These are phyloP conservation scores for Gymnorhina tibicen DNA, from an alignment of 2,113 vertebrate genomes.

Conservation along the genomic window DNA sequence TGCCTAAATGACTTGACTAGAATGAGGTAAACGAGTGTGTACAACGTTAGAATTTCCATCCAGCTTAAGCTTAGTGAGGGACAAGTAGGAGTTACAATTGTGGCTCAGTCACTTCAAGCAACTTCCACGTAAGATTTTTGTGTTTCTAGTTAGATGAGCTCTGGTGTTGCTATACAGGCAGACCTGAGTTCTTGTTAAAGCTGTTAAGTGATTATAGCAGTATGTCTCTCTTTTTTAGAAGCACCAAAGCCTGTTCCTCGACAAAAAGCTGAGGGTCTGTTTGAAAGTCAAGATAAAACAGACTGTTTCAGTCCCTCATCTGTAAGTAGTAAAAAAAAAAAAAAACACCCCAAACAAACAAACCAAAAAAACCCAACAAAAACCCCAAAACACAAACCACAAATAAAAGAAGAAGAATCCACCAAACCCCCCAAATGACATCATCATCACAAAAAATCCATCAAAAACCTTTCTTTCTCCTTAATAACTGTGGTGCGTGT, in stretches of 20 bases:
- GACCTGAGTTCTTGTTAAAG: background rate
- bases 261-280: conserved; percentile 58
- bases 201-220: background rate
- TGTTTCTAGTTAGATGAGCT: background rate
- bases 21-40: background rate
- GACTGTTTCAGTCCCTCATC: conserved; percentile 67
- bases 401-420: background rate
- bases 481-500: background rate
- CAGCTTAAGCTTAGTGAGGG: background rate
- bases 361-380: background rate
- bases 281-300: conserved; percentile 80
- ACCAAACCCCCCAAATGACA: background rate
- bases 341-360: background rate
- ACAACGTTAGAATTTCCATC: background rate
- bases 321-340: conserved; percentile 62
- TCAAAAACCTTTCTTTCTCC: background rate
- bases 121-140: background rate
- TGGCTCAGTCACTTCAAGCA: background rate
- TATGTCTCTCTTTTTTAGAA: conserved; percentile 61
- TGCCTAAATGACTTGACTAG: background rate
- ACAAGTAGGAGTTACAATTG: background rate
- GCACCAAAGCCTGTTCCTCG: conserved; percentile 64
- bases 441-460: background rate
- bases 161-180: background rate
- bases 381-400: background rate